Evolutionary conservation across 2,888 invertebrate species (phyloP).

Genomic region (Sabellastarte sp.): DNA sequence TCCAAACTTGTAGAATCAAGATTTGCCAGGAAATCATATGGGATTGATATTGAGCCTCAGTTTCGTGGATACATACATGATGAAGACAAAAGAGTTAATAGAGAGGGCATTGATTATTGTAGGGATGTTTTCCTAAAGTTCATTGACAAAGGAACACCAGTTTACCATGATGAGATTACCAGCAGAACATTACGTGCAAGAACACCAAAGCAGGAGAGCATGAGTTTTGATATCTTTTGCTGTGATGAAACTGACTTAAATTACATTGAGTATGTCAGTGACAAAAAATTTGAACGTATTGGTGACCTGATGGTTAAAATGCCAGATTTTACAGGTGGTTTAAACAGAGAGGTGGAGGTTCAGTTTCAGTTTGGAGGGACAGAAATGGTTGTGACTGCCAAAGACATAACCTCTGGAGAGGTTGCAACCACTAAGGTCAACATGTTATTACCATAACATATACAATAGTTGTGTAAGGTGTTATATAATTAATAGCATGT

Average conservation of each 20-base stretch:
- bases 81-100: neutral
- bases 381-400: neutral
- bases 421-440: neutral
- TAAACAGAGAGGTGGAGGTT: neutral
- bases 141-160: neutral
- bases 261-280: no score
- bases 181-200: neutral
- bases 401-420: neutral
- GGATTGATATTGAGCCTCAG: neutral
- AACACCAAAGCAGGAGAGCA: neutral
- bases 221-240: no score
- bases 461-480: no score
- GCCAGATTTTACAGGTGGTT: neutral
- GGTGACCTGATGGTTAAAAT: no score
- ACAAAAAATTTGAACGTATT: no score
- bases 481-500: no score
- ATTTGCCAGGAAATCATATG: neutral
- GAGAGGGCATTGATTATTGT: neutral
- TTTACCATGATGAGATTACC: neutral
- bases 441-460: neutral
- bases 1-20: neutral
- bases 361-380: neutral
- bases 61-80: neutral
- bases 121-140: neutral
- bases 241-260: no score